phyloP scores from a whole-genome alignment of 2,888 invertebrate species.

The Spodoptera exigua region DNA sequence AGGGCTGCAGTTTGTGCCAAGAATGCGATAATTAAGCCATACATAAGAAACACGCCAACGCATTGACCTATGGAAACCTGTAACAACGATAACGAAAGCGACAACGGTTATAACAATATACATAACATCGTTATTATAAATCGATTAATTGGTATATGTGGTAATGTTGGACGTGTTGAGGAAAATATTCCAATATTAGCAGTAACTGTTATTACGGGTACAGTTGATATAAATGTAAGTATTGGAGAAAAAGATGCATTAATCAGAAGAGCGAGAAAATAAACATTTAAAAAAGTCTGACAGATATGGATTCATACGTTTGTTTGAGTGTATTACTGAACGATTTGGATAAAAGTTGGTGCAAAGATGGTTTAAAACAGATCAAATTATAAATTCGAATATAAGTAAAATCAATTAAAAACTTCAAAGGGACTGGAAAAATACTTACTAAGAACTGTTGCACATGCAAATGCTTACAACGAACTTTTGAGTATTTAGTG shows the following conservation, averaged over 20 bases:
- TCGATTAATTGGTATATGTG: not conserved
- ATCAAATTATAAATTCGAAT: too few species aligned
- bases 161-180: not conserved
- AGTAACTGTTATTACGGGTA: not conserved
- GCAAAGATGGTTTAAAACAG: too few species aligned
- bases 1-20: conserved; percentile 58
- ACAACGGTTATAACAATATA: too few species aligned
- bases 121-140: conserved; percentile 9
- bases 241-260: too few species aligned
- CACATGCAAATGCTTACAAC: conserved; percentile 1
- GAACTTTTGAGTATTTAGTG: conserved; percentile 38
- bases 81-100: not conserved
- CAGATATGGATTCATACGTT: too few species aligned
- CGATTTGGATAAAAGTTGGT: too few species aligned
- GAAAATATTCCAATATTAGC: not conserved
- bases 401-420: too few species aligned
- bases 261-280: too few species aligned
- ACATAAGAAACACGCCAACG: conserved; percentile 46
- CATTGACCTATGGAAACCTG: conserved; percentile 31
- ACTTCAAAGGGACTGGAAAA: too few species aligned
- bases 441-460: too few species aligned
- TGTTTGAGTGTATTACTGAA: too few species aligned
- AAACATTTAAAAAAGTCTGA: too few species aligned
- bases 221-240: not conserved
- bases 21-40: conserved; percentile 53